Conservation (phyloP, 2,113 vertebrate genomes). For the Callipepla squamata region DNA sequence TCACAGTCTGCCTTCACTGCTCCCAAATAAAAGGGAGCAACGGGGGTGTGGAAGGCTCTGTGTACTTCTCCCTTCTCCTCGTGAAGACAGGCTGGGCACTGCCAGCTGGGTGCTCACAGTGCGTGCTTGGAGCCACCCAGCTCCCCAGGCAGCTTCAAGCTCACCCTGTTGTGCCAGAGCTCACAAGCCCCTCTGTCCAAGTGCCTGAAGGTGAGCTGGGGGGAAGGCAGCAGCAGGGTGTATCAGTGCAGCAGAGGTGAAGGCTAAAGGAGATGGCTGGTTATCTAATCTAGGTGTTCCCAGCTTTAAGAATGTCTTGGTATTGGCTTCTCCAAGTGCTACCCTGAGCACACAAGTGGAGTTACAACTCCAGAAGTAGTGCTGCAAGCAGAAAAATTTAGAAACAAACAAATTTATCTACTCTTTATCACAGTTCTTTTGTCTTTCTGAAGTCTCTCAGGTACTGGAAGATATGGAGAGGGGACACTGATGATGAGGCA, state of each 20-base stretch:
- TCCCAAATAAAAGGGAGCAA: not conserved
- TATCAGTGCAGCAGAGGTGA: not conserved
- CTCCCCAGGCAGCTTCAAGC: not conserved
- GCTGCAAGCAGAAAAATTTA: not conserved
- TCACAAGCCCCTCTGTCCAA: not conserved
- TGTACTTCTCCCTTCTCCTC: not conserved
- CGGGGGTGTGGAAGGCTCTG: fast-evolving
- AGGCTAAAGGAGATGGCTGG: not conserved
- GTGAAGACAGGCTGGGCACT: not conserved
- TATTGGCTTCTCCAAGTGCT: not conserved
- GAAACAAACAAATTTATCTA: not conserved
- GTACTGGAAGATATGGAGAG: not conserved
- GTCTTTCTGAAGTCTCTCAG: not conserved
- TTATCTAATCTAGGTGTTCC: not conserved
- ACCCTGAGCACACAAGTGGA: not conserved
- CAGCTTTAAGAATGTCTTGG: not conserved
- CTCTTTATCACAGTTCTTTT: not conserved
- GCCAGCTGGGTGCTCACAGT: not conserved
- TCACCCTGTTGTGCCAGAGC: not conserved
- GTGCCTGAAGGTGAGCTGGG: not conserved
- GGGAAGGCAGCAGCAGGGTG: not conserved
- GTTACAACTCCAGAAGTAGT: not conserved
- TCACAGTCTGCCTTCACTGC: not conserved
- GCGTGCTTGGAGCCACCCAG: not conserved
- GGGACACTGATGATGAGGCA: not conserved